Evolutionary conservation across 2,797 vertebrate genomes (phyloP), one percentile per base, ranked within the genome.

Genomic region (Manis crassicaudata): DNA sequence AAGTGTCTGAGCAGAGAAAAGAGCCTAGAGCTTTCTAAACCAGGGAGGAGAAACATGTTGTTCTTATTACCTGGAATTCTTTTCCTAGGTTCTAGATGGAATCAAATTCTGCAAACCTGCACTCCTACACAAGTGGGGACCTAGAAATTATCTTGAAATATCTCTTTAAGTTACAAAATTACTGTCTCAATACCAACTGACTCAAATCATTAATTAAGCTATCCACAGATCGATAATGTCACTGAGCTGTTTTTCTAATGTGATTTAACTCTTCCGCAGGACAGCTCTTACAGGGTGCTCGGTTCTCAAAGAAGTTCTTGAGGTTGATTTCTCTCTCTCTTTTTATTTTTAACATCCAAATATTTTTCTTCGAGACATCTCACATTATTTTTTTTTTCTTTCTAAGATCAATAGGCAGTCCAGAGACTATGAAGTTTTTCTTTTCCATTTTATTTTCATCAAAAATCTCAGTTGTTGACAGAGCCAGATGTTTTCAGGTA

Each of bases 1-100:
- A 40, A 96, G 85, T 89, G 67, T 93, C 86, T 95, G 91, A 77
- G 60, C 85, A 65, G 27, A 68, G 35, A 87, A 87, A 88, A 65
- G 32, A 11, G 14, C 76, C 23, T 13, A 21, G 25, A 32, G 20
- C 60, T 91, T 88, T 90, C 20, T 60, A 75, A 90, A 89, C 32
- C 37, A 75, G 18, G 70, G 82, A 73, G 52, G 56, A 56, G 23
- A 72, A 81, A 85, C 77, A n/a, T 23, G 25, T 46, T 32, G 2
- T 7, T 56, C 27, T 73, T 58, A 20, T 65, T 76, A 87, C 88
- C 81, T 73, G 11, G 82, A 54, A 10, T 50, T 68, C 56, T 79
- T 67, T 13, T 77, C 40, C 62, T 46, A 25, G 43, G 20, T 25
- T 60, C 54, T 43, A 75, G 16, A 27, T 2, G 0, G 21, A 76